These are phyloP conservation scores for Hipposideros armiger DNA, from an alignment of 2,113 vertebrate genomes.

Conservation along the genomic window DNA sequence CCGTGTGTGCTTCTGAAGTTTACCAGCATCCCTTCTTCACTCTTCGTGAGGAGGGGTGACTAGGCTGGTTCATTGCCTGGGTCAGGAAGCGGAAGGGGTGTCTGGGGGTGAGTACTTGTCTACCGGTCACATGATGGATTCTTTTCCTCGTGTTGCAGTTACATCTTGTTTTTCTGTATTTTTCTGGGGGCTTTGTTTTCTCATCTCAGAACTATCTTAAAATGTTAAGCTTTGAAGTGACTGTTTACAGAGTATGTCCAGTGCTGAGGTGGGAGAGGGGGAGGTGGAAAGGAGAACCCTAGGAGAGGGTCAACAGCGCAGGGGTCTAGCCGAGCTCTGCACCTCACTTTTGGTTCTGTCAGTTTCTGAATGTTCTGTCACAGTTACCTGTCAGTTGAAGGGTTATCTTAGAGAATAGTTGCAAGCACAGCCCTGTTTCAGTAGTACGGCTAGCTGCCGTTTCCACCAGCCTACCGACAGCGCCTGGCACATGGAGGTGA, in stretches of 20 bases:
- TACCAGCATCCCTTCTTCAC: neutral
- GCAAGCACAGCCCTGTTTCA: too few relatives aligned
- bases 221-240: neutral
- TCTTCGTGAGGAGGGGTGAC: neutral
- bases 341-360: neutral
- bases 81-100: neutral
- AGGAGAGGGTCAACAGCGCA: neutral
- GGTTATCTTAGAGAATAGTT: neutral
- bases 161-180: neutral
- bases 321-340: neutral
- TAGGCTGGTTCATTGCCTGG: neutral
- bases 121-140: neutral
- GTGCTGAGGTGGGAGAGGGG: too few relatives aligned
- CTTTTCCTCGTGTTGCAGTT: neutral
- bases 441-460: neutral
- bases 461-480: neutral
- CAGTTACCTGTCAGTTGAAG: neutral
- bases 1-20: neutral
- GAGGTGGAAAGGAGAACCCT: neutral
- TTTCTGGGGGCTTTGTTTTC: conserved; percentile 1
- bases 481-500: neutral
- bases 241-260: neutral
- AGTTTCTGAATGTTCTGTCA: neutral
- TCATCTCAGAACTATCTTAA: neutral
- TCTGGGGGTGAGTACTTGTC: neutral